These are phyloP conservation scores for Rhodophaea formosa DNA, from an alignment of 2,888 invertebrate species.

Conservation along the genomic window DNA sequence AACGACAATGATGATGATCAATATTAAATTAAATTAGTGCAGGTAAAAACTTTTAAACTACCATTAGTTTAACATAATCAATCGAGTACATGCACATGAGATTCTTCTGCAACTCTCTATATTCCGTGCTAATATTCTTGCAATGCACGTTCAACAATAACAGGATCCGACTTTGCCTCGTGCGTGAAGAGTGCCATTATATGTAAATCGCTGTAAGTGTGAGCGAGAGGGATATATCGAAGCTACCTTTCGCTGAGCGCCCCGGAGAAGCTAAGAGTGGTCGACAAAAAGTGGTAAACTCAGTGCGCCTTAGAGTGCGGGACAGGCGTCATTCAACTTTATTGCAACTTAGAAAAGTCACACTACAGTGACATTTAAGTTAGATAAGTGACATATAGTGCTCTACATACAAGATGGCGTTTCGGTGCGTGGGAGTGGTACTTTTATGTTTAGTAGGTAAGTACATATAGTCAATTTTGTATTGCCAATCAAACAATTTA, in stretches of 20 bases:
- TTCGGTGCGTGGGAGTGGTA: conserved; percentile 53
- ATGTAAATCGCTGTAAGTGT: conserved; percentile 36
- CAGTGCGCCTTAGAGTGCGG: conserved; percentile 71
- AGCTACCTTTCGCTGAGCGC: conserved; percentile 71
- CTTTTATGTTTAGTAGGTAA: conserved; percentile 69
- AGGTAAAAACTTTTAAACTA: no score
- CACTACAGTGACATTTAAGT: conserved; percentile 59
- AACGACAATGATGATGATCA: no score
- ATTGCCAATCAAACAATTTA: not conserved
- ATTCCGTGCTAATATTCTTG: conserved; percentile 54
- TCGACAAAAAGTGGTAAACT: conserved; percentile 70
- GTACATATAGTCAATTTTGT: conserved; percentile 31
- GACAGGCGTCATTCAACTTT: conserved; percentile 57
- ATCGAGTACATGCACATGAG: not conserved
- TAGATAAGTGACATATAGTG: conserved; percentile 54
- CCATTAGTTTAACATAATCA: not conserved
- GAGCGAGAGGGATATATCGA: conserved; percentile 50
- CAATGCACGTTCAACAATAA: conserved; percentile 72
- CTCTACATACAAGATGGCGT: conserved; percentile 65
- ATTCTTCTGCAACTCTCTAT: conserved; percentile 13
- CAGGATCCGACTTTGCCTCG: conserved; percentile 59
- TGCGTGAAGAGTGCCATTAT: conserved; percentile 42
- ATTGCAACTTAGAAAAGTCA: conserved; percentile 54
- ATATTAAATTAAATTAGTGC: no score
- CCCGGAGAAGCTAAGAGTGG: conserved; percentile 64